Evolutionary conservation across 1,140 invertebrate genomes (phyloP).

Genomic region (Lordiphosa stackelbergi): DNA sequence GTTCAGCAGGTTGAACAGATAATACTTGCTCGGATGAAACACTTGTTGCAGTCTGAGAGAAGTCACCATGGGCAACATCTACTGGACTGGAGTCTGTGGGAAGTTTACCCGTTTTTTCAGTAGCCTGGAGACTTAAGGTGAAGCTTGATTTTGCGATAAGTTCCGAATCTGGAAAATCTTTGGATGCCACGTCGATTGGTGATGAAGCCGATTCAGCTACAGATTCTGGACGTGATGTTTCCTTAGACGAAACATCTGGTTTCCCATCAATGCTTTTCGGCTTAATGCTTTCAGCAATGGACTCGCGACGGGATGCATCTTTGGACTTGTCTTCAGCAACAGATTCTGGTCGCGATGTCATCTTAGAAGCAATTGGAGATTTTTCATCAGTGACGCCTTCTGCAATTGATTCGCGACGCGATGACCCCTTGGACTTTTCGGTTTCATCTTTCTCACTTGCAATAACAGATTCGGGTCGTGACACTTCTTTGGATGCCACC

Average conservation of each 20-base stretch:
- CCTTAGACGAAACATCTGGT: constrained; percentile 3
- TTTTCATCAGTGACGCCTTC: constrained; percentile 28
- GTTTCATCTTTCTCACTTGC: neutral
- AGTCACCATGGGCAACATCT: constrained; percentile 61
- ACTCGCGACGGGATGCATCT: constrained; percentile 16
- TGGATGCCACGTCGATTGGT: constrained; percentile 48
- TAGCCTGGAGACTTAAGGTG: constrained; percentile 16
- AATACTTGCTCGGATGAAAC: neutral
- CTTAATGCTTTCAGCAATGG: constrained; percentile 20
- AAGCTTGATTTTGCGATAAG: constrained; percentile 22
- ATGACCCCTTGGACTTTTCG: constrained; percentile 27
- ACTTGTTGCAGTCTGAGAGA: constrained; percentile 4
- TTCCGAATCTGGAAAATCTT: constrained; percentile 26
- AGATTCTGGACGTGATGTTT: constrained; percentile 24
- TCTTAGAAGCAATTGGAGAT: constrained; percentile 11
- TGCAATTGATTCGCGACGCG: constrained; percentile 22
- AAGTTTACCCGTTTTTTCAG: constrained; percentile 20
- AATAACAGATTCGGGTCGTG: constrained; percentile 4
- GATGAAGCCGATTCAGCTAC: constrained; percentile 43
- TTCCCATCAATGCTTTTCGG: constrained; percentile 5
- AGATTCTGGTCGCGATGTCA: neutral
- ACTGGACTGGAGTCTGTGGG: constrained; percentile 62
- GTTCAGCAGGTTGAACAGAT: constrained; percentile 29
- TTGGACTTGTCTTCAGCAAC: neutral
- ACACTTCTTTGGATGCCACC: constrained; percentile 23